Evolutionary conservation across 2,888 invertebrate species (phyloP).

Genomic region (Erpobdella octoculata): DNA sequence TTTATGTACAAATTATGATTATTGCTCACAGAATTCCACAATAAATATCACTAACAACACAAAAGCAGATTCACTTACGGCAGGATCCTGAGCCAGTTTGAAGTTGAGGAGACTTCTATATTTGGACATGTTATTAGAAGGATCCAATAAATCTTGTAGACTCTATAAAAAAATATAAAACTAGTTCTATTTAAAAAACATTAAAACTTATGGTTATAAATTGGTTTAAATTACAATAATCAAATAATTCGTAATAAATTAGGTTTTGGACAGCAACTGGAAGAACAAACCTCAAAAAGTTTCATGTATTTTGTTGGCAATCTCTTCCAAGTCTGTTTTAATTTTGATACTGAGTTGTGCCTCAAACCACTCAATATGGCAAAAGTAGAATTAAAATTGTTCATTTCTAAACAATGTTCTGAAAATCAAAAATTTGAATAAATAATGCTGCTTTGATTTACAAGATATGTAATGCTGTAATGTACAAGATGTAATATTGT

Average conservation of each 20-base stretch:
- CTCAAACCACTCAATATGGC: constrained; percentile 86
- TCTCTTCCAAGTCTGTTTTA: constrained; percentile 93
- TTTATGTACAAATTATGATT: no score
- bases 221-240: no score
- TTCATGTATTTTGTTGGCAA: constrained; percentile 84
- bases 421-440: no score
- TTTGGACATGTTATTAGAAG: constrained; percentile 96
- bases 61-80: constrained; percentile 57
- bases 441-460: no score
- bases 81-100: constrained; percentile 77
- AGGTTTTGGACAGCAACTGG: no score
- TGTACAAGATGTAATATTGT: no score
- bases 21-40: no score
- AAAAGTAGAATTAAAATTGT: constrained; percentile 23
- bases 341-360: constrained; percentile 82
- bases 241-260: neutral
- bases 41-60: no score
- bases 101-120: constrained; percentile 86
- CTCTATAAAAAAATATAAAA: constrained; percentile 57
- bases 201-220: no score
- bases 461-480: no score
- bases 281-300: constrained; percentile 63
- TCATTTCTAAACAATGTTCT: constrained; percentile 18
- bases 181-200: neutral
- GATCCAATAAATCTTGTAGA: constrained; percentile 92